A percentile compares a stretch with the other conserved stretches of the same genome.
Evolutionary conservation across 1,140 invertebrate species (phyloP).

Genomic region (Adoxophyes honmai): DNA sequence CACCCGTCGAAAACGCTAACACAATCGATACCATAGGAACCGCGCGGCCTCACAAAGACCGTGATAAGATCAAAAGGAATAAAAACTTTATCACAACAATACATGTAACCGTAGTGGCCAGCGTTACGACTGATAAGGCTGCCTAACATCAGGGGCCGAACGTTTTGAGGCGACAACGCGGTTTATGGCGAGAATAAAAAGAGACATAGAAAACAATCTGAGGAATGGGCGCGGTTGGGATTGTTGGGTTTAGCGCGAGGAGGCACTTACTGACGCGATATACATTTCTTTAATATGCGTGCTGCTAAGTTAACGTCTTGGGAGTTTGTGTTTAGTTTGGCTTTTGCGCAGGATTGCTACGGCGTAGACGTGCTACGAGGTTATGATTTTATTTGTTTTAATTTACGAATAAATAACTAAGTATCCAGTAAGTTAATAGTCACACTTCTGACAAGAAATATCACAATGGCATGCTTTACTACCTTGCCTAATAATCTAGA

Average conservation of each 20-base stretch:
- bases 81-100: slow-evolving; percentile 24
- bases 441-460: too few relatives aligned
- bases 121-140: slow-evolving; percentile 14
- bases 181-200: slow-evolving; percentile 1
- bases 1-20: not conserved
- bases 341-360: too few relatives aligned
- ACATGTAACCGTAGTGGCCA: slow-evolving; percentile 13
- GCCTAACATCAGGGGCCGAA: not conserved
- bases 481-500: too few relatives aligned
- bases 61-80: slow-evolving; percentile 19
- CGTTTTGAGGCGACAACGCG: slow-evolving; percentile 2
- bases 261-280: too few relatives aligned
- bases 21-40: slow-evolving; percentile 2
- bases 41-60: not conserved
- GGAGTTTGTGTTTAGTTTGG: too few relatives aligned
- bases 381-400: too few relatives aligned
- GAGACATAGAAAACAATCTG: not conserved
- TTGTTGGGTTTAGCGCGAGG: not conserved
- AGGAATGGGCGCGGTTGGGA: not conserved
- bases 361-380: too few relatives aligned
- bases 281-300: too few relatives aligned
- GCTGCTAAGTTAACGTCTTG: too few relatives aligned
- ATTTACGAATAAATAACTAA: too few relatives aligned
- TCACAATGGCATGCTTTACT: too few relatives aligned
- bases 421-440: too few relatives aligned